Conservation (phyloP, 2,797 vertebrate genomes). For the Sebastes iracundus region DNA sequence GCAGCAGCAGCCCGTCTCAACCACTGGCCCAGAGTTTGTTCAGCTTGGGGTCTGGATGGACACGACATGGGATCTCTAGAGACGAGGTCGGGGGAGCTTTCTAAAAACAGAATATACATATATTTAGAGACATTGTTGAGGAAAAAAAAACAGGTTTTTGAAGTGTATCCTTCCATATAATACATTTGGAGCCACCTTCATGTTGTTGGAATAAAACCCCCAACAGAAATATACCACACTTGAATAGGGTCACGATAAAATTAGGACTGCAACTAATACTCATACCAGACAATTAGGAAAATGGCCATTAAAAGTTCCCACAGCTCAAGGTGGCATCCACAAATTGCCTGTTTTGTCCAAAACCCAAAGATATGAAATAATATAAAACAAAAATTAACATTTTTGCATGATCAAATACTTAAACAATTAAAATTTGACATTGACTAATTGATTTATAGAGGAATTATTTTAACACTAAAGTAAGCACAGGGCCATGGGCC, state of each 20-base stretch:
- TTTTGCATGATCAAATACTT: background rate
- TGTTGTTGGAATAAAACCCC: background rate
- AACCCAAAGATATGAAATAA: background rate
- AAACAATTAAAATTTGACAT: background rate
- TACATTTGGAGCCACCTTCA: background rate
- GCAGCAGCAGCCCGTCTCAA: slow-evolving; percentile 45
- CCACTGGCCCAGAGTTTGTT: slow-evolving; percentile 36
- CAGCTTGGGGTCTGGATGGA: slow-evolving; percentile 33
- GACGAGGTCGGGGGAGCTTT: slow-evolving; percentile 8
- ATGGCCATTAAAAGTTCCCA: background rate
- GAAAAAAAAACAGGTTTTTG: background rate
- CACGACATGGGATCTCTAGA: background rate
- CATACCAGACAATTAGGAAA: background rate
- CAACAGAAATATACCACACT: background rate
- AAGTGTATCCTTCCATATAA: background rate
- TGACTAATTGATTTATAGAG: slow-evolving; percentile 1
- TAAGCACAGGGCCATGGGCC: slow-evolving; percentile 9
- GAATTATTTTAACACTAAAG: background rate
- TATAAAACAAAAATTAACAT: background rate
- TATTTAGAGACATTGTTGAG: background rate
- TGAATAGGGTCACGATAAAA: background rate
- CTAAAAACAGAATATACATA: background rate
- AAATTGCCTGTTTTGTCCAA: background rate
- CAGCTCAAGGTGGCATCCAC: background rate
- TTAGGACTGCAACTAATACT: background rate